Conservation (phyloP, 2,797 vertebrate species). For the Synanceia verrucosa region DNA sequence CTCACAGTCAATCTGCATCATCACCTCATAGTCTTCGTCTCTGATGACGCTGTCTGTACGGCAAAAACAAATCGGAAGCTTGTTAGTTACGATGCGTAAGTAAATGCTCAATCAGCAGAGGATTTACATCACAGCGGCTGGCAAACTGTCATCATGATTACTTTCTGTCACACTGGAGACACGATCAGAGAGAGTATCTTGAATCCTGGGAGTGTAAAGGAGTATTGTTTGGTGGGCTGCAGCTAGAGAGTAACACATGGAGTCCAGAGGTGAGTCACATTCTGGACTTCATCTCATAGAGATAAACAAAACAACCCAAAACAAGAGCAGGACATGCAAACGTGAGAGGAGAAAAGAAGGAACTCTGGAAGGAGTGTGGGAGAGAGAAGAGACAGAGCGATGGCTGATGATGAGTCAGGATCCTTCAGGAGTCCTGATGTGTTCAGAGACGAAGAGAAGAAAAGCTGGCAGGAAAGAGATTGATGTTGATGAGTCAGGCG, state of each 20-base stretch:
- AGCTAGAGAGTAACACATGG: conserved; percentile 46
- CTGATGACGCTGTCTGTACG: conserved; percentile 92
- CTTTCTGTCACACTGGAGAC: not conserved
- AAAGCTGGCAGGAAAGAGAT: conserved; percentile 26
- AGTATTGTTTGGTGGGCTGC: conserved; percentile 24
- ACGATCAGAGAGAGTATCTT: conserved; percentile 4
- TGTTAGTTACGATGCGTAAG: not conserved
- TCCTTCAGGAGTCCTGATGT: conserved; percentile 17
- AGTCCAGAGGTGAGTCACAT: conserved; percentile 74
- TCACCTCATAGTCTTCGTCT: conserved; percentile 92
- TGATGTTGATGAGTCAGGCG: conserved; percentile 41
- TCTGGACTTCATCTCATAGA: conserved; percentile 73
- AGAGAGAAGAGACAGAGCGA: conserved; percentile 6
- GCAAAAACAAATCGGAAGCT: not conserved
- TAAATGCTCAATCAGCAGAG: not conserved
- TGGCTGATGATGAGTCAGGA: conserved; percentile 39
- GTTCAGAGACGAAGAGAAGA: conserved; percentile 21
- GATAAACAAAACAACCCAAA: conserved; percentile 73
- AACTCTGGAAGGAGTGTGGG: conserved; percentile 24
- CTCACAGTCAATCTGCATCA: conserved; percentile 99
- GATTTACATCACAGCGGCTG: not conserved
- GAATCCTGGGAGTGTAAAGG: conserved; percentile 5
- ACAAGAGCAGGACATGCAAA: conserved; percentile 59
- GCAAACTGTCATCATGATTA: not conserved
- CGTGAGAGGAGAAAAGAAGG: conserved; percentile 22